Evolutionary conservation across 2,888 invertebrate genomes (phyloP).

Genomic region (Andrena trimmerana): DNA sequence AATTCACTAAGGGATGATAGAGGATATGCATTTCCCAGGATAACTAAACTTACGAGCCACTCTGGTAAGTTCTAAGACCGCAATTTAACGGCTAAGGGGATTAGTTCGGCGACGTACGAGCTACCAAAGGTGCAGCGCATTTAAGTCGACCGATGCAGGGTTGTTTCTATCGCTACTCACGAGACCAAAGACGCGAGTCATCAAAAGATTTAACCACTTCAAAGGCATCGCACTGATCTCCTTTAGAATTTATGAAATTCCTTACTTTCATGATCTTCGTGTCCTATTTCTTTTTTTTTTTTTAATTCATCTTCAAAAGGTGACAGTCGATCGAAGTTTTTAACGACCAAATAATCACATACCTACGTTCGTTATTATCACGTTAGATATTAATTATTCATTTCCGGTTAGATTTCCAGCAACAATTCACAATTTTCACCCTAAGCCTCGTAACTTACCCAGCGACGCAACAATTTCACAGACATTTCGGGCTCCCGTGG

Average conservation of each 20-base stretch:
- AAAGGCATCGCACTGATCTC: background rate
- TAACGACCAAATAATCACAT: background rate
- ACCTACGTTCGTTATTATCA: background rate
- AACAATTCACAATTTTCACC: background rate
- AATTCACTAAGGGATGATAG: constrained; percentile 55
- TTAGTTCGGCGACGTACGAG: constrained; percentile 61
- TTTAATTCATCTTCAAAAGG: too few relatives aligned
- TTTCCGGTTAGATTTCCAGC: background rate
- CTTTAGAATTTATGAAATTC: background rate
- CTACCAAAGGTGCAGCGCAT: constrained; percentile 31
- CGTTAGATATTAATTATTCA: background rate
- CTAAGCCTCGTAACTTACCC: background rate
- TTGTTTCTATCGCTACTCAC: constrained; percentile 26
- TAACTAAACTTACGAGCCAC: constrained; percentile 66
- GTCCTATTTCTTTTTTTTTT: too few relatives aligned
- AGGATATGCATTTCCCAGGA: constrained; percentile 52
- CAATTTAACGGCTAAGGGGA: constrained; percentile 68
- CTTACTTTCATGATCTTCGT: background rate
- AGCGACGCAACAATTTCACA: constrained; percentile 42
- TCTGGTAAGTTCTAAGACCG: constrained; percentile 66
- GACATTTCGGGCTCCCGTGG: constrained; percentile 10
- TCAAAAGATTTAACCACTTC: background rate
- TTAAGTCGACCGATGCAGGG: constrained; percentile 38
- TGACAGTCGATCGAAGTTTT: too few relatives aligned
- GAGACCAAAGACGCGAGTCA: background rate